phyloP scores from a whole-genome alignment of 2,888 invertebrate genomes.

The Pristionchus japonicus region DNA sequence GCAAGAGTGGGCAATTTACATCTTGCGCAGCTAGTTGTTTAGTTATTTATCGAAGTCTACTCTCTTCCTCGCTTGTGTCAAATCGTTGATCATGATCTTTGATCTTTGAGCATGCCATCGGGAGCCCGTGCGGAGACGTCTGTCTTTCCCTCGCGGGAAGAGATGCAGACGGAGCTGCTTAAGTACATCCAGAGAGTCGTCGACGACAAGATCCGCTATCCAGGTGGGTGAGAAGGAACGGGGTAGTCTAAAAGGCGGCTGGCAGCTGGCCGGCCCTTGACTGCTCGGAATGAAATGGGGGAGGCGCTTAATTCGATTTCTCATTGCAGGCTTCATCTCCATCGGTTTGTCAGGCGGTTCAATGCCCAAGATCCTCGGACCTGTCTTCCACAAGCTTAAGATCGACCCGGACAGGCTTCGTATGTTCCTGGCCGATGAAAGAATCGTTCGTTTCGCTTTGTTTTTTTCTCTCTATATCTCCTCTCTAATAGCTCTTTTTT shows the following conservation, averaged over 20 bases:
- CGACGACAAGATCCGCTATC: background rate
- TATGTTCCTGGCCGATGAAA: constrained; percentile 37
- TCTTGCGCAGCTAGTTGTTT: too few species aligned
- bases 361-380: constrained; percentile 41
- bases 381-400: background rate
- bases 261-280: too few species aligned
- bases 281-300: too few species aligned
- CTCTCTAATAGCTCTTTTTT: too few species aligned
- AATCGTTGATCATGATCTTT: too few species aligned
- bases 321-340: constrained; percentile 36
- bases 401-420: constrained; percentile 25
- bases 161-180: background rate
- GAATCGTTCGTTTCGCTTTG: constrained; percentile 9
- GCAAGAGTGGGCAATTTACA: too few species aligned
- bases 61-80: too few species aligned
- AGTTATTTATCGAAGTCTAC: too few species aligned
- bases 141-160: background rate
- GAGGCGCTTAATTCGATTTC: too few species aligned
- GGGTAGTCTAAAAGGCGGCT: too few species aligned
- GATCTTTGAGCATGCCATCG: background rate
- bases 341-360: constrained; percentile 43
- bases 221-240: background rate
- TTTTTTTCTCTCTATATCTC: too few species aligned
- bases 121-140: background rate
- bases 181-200: background rate